A percentile compares a stretch with the other conserved stretches of the same genome.
Evolutionary conservation across 2,888 invertebrate species (phyloP).

Genomic region (Empis livida): DNA sequence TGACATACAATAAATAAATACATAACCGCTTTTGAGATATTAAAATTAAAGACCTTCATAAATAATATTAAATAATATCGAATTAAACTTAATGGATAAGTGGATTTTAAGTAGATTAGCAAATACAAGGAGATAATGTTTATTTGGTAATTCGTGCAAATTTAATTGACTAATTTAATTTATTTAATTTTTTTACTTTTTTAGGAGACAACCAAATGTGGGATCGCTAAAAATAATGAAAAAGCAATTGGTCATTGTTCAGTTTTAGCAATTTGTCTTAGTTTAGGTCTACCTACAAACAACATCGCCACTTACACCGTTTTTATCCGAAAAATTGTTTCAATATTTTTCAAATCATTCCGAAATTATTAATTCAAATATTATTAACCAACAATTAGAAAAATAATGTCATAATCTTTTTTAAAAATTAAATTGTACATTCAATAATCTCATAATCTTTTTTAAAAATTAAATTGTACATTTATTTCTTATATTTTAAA

Average conservation of each 20-base stretch:
- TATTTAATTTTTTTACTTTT: constrained; percentile 4
- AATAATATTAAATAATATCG: constrained; percentile 15
- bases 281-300: constrained; percentile 55
- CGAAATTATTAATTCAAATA: constrained; percentile 15
- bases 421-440: no score
- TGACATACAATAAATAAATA: constrained; percentile 59
- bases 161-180: neutral
- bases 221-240: constrained; percentile 32
- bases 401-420: no score
- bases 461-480: no score
- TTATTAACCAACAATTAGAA: constrained; percentile 34
- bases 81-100: constrained; percentile 45
- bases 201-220: constrained; percentile 47
- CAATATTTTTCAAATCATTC: constrained; percentile 37
- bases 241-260: constrained; percentile 46
- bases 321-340: constrained; percentile 58
- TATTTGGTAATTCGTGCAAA: constrained; percentile 60
- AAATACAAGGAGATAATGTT: constrained; percentile 54
- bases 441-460: no score
- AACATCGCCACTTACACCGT: constrained; percentile 68
- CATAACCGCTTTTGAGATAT: constrained; percentile 26
- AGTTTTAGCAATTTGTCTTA: constrained; percentile 53
- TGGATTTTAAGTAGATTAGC: constrained; percentile 80
- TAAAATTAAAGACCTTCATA: constrained; percentile 18
- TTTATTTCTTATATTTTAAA: no score